Conservation (phyloP, 2,113 vertebrate species). For the Romanogobio albipinnatus region DNA sequence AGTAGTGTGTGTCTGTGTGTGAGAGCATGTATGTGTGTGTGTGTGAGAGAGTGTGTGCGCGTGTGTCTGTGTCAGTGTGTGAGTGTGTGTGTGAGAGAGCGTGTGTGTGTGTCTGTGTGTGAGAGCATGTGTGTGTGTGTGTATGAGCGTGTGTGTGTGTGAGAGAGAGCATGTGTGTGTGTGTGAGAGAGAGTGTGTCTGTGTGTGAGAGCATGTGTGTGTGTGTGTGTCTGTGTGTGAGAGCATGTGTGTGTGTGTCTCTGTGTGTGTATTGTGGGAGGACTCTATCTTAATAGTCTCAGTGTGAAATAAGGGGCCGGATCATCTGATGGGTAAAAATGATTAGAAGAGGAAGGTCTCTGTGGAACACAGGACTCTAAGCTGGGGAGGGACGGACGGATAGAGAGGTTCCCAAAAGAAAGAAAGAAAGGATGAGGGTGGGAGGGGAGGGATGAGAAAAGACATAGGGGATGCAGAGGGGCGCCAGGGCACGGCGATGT, state of each 20-base stretch:
- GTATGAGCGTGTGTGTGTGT: too few species aligned
- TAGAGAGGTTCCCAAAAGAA: conserved; percentile 6
- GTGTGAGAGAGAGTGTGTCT: too few species aligned
- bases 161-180: too few species aligned
- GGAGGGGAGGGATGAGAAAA: conserved; percentile 33
- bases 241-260: conserved; percentile 21
- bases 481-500: conserved; percentile 52
- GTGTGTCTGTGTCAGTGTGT: too few species aligned
- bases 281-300: conserved; percentile 51
- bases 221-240: conserved; percentile 35
- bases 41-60: too few species aligned
- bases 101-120: too few species aligned
- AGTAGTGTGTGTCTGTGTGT: neutral
- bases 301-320: conserved; percentile 55
- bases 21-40: too few species aligned
- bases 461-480: conserved; percentile 64
- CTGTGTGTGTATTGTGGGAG: conserved; percentile 30
- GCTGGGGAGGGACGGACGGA: conserved; percentile 37
- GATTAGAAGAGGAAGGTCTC: conserved; percentile 59
- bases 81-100: too few species aligned
- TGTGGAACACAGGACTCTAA: conserved; percentile 25
- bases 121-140: too few species aligned
- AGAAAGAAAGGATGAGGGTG: conserved; percentile 32
- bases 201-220: neutral
- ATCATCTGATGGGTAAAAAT: conserved; percentile 78